Base-by-base conservation (phyloP, 2,113 vertebrate genomes). In the Nycticebus coucang region DNA sequence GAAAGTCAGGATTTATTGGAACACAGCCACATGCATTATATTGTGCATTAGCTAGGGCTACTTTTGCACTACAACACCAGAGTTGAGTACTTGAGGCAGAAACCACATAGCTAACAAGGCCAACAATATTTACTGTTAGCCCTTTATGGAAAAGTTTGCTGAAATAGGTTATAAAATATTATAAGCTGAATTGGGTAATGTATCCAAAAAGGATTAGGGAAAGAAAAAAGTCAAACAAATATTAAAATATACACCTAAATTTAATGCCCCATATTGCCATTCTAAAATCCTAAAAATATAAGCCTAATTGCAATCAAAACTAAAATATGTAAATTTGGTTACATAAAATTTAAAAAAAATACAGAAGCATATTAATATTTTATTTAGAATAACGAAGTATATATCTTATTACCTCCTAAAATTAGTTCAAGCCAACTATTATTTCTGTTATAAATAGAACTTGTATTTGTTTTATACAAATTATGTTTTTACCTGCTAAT, bases 401-500 rank as follows among this genome's bases (percentile, higher is more conserved):
- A 91, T 89, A 97, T 71, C 86, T 95, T 91, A 93, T 93, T 98
- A 50, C 37, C 95, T 89, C 77, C 93, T 81, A 97, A 98, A 97
- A 97, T 91, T 94, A 98, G 95, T 95, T 97, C 91, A 98, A 96
- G 89, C 92, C 95, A 96, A 92, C 98, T 97, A 87, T 93, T 94
- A 97, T 93, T 94, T 97, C 64, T 93, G 60, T 97, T 97, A 95
- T 68, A 86, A 83, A 79, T 10, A 97, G 91, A 94, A 82, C 93
- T 93, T 96, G 97, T 78, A 96, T 97, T 91, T 97, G 95, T 88
- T 98, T 97, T 97, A 98, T 95, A 94, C 94, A 98, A 96, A 93
- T 97, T 97, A 69, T 96, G 96, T 78, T 82, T 97, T 97, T 98
- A 99, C 99, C 99, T 99, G 99, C 99, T 99, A 98, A 99, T 99